These are phyloP conservation scores for Protonemura montana DNA, from an alignment of 2,888 invertebrate genomes.

Conservation along the genomic window DNA sequence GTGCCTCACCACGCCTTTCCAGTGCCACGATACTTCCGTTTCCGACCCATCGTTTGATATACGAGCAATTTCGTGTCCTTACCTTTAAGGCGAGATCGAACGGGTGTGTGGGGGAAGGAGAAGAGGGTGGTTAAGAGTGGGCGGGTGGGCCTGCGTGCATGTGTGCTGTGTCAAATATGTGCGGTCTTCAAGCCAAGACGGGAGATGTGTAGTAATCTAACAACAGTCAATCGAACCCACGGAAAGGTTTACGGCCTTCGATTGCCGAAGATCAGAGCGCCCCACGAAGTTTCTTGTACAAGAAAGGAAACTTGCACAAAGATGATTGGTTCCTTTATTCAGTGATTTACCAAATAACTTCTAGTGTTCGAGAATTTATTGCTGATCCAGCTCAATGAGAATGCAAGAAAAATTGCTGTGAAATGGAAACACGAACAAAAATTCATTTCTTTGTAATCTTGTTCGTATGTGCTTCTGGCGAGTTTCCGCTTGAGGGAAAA, in stretches of 20 bases:
- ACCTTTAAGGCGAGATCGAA: slow-evolving; percentile 12
- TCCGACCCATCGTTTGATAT: neutral
- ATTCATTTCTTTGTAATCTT: neutral
- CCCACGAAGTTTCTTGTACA: neutral
- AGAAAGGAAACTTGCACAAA: neutral
- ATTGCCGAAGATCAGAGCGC: neutral
- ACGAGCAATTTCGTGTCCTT: slow-evolving; percentile 12
- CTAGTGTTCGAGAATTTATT: neutral
- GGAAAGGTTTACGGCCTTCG: neutral
- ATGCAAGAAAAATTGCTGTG: neutral
- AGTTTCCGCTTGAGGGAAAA: too few relatives aligned
- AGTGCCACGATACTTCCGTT: neutral
- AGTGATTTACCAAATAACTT: slow-evolving; percentile 4
- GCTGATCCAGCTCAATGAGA: neutral
- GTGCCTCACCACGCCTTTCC: neutral
- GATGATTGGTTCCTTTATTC: slow-evolving; percentile 12
- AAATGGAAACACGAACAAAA: neutral
- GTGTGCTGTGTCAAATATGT: neutral
- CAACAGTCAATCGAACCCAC: neutral
- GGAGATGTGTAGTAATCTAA: neutral
- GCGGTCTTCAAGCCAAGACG: neutral
- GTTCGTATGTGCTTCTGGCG: neutral
- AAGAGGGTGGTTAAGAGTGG: neutral
- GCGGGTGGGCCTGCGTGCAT: neutral
- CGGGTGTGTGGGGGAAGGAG: neutral